phyloP scores from a whole-genome alignment of 1,140 invertebrate species.

The Drosophila hydei region DNA sequence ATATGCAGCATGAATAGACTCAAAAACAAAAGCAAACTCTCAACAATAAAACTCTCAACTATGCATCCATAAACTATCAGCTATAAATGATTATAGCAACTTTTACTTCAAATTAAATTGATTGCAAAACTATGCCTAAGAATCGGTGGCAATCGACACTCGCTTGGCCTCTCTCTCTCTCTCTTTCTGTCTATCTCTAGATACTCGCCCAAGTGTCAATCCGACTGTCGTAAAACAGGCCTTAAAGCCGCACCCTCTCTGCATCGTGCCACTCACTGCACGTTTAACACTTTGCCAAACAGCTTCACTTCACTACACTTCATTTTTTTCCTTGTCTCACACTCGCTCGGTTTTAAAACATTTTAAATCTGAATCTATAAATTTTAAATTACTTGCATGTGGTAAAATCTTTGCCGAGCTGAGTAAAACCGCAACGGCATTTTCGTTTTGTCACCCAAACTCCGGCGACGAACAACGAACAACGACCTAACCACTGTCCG shows the following conservation, averaged over 20 bases:
- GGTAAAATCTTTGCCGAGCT: constrained; percentile 43
- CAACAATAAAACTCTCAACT: too few species aligned
- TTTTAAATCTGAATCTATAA: constrained; percentile 53
- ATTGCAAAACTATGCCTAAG: background rate
- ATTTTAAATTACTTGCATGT: constrained; percentile 54
- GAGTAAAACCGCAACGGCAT: constrained; percentile 35
- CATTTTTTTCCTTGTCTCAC: constrained; percentile 2
- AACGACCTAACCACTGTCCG: constrained; percentile 35
- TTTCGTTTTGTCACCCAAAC: constrained; percentile 43
- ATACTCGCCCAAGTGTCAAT: constrained; percentile 28
- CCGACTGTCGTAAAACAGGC: constrained; percentile 28
- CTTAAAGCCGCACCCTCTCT: constrained; percentile 36
- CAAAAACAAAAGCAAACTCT: too few species aligned
- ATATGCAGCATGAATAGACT: too few species aligned
- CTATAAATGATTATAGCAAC: too few species aligned
- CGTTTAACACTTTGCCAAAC: constrained; percentile 24
- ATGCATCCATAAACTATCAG: too few species aligned
- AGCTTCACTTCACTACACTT: constrained; percentile 8
- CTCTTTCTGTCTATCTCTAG: too few species aligned
- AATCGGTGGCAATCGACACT: too few species aligned
- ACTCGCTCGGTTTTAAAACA: constrained; percentile 19
- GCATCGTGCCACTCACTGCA: constrained; percentile 12
- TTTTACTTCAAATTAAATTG: background rate
- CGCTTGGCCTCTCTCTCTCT: too few species aligned
- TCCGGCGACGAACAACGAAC: background rate